phyloP scores from a whole-genome alignment of 2,797 vertebrate species.

The Anniella stebbinsi region DNA sequence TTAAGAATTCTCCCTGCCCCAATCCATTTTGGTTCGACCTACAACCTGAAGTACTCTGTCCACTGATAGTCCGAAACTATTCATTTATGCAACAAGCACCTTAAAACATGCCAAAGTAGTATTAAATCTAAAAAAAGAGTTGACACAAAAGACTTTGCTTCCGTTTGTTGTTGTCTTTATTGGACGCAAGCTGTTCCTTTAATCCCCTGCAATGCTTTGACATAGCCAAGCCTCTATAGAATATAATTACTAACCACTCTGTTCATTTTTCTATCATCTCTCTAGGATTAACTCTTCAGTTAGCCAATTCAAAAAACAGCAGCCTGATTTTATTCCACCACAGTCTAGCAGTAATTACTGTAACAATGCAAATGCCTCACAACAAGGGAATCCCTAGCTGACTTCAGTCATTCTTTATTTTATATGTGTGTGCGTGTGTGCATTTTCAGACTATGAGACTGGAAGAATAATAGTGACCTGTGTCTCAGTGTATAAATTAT shows the following conservation, averaged over 20 bases:
- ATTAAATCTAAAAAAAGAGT: conserved; percentile 60
- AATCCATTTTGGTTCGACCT: neutral
- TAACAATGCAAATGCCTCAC: conserved; percentile 50
- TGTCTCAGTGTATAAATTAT: conserved; percentile 88
- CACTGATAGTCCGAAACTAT: conserved; percentile 49
- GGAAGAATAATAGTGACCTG: conserved; percentile 59
- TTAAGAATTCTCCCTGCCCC: neutral
- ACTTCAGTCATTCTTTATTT: conserved; percentile 69
- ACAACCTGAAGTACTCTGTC: conserved; percentile 24
- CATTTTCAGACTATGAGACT: conserved; percentile 79
- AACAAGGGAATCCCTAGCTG: conserved; percentile 55
- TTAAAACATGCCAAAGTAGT: conserved; percentile 70
- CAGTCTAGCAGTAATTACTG: conserved; percentile 48
- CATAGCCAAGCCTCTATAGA: conserved; percentile 55
- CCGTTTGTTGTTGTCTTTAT: neutral
- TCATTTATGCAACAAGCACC: conserved; percentile 63
- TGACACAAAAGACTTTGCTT: conserved; percentile 50
- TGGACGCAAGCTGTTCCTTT: conserved; percentile 34
- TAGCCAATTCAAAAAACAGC: conserved; percentile 53
- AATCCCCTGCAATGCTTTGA: conserved; percentile 41
- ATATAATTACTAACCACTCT: conserved; percentile 62
- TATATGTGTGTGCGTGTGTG: conserved; percentile 56
- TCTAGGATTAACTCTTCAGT: conserved; percentile 58
- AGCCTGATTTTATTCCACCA: conserved; percentile 57
- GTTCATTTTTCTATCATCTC: conserved; percentile 47